Conservation (phyloP, 2,888 invertebrate species). For the Pyrochroa serraticornis region DNA sequence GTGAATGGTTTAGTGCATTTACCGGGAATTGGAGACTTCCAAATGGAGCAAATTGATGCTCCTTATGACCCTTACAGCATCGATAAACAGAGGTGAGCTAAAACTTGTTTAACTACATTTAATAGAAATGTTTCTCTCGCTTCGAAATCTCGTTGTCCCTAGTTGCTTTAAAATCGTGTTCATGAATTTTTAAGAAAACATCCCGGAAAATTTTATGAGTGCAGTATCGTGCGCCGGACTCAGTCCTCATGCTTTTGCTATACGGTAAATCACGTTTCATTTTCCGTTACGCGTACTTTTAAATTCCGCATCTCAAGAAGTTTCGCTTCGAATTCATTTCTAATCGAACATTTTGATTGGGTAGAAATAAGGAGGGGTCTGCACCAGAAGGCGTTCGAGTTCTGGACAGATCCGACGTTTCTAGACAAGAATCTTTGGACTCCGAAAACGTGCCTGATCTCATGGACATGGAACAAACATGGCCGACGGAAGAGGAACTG, state of each 20-base stretch:
- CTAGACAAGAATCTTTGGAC: conserved; percentile 75
- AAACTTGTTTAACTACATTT: conserved; percentile 18
- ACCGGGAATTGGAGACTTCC: conserved; percentile 92
- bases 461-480: conserved; percentile 96
- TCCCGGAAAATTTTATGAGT: no score
- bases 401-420: conserved; percentile 67
- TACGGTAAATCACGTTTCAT: no score
- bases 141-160: no score
- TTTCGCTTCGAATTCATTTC: no score
- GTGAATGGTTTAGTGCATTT: conserved; percentile 91
- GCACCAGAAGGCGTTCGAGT: conserved; percentile 55
- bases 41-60: conserved; percentile 81
- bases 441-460: conserved; percentile 84
- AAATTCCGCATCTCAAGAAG: no score
- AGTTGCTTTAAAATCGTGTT: no score
- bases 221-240: no score
- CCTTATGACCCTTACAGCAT: conserved; percentile 72
- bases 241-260: no score
- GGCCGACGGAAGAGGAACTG: conserved; percentile 94
- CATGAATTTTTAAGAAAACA: no score
- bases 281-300: no score
- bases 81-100: conserved; percentile 59
- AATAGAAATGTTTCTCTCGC: no score
- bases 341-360: not conserved
- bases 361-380: conserved; percentile 15